These are phyloP conservation scores for Calameuta pallipes DNA, from an alignment of 2,888 invertebrate species.

Conservation along the genomic window DNA sequence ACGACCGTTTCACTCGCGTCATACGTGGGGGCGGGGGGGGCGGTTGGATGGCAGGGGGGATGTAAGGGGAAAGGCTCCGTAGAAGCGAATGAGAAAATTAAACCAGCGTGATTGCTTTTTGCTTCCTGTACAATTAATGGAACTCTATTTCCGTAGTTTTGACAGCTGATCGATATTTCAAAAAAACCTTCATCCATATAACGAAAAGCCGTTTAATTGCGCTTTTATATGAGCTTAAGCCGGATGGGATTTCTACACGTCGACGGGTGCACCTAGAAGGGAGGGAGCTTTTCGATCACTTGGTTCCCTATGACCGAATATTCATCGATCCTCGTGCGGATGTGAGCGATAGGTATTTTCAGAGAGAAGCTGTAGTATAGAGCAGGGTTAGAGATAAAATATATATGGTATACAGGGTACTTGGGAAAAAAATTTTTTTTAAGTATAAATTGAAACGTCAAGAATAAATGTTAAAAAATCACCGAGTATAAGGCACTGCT, in stretches of 20 bases:
- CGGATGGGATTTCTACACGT: background rate
- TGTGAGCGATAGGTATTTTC: background rate
- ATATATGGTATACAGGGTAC: too few species aligned
- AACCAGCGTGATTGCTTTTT: background rate
- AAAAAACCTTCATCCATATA: background rate
- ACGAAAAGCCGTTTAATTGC: background rate
- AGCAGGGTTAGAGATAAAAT: too few species aligned
- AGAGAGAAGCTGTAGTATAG: background rate
- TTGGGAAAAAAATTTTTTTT: background rate
- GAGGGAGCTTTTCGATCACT: background rate
- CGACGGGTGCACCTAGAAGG: background rate
- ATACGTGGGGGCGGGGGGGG: background rate
- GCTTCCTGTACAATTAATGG: background rate
- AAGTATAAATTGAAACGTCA: background rate
- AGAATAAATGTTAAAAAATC: background rate
- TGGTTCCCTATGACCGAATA: background rate
- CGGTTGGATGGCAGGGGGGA: background rate
- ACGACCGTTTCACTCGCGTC: conserved; percentile 31
- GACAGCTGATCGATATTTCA: conserved; percentile 6
- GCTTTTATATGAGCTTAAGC: background rate
- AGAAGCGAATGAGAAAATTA: conserved; percentile 24
- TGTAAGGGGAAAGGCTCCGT: conserved; percentile 16
- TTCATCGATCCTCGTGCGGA: background rate
- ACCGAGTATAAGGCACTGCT: background rate
- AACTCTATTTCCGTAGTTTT: conserved; percentile 6